Percentiles rank a stretch among this genome's conserved stretches.
phyloP scores from a whole-genome alignment of 1,140 invertebrate genomes.

The Trachymyrmex cornetzi region DNA sequence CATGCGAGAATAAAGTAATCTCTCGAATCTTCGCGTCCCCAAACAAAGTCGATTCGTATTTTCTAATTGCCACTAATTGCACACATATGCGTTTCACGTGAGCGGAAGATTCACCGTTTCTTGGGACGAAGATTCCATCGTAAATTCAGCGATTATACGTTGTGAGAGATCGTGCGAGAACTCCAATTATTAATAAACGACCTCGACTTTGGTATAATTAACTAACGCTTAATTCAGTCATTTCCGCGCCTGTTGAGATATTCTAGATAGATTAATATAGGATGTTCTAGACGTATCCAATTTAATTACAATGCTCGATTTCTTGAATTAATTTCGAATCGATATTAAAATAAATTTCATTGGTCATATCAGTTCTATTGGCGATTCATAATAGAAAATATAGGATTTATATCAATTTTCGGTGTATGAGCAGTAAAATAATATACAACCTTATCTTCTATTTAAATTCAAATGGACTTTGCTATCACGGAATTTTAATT shows the following conservation, averaged over 20 bases:
- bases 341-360: constrained; percentile 27
- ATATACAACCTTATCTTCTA: background rate
- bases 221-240: constrained; percentile 54
- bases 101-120: constrained; percentile 53
- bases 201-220: constrained; percentile 51
- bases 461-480: background rate
- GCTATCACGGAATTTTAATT: background rate
- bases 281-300: background rate
- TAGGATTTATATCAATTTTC: background rate
- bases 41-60: constrained; percentile 45
- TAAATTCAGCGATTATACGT: constrained; percentile 51
- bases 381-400: background rate
- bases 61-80: constrained; percentile 63
- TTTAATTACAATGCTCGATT: constrained; percentile 1
- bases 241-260: constrained; percentile 30
- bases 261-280: constrained; percentile 15
- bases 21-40: constrained; percentile 36
- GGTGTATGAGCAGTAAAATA: background rate
- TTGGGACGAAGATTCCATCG: constrained; percentile 29
- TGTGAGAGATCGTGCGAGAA: constrained; percentile 33
- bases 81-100: constrained; percentile 45
- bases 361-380: background rate
- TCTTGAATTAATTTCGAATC: background rate
- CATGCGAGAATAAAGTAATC: constrained; percentile 44
- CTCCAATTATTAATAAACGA: constrained; percentile 55